Conservation (phyloP, 2,888 invertebrate species). For the Mythimna ferrago region DNA sequence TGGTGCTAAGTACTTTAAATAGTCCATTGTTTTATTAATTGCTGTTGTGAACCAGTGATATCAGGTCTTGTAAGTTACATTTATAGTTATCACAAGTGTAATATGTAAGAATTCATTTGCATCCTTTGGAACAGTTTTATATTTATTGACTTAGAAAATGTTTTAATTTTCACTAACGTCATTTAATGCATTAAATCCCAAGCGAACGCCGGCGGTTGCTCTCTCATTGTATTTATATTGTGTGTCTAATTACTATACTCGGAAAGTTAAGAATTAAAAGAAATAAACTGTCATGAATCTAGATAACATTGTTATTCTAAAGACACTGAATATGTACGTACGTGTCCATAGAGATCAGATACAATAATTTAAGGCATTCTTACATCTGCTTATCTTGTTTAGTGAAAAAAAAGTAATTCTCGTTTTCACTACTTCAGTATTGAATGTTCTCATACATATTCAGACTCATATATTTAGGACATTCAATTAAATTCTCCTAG, state of each 20-base stretch:
- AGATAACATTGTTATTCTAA: neutral
- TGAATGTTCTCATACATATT: neutral
- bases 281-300: neutral
- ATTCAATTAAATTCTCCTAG: neutral
- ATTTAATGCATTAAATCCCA: neutral
- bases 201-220: too few relatives aligned
- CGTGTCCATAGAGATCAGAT: neutral
- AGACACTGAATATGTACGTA: neutral
- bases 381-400: neutral
- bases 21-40: constrained; percentile 32
- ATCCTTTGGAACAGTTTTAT: neutral
- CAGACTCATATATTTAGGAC: neutral
- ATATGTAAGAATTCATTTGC: neutral
- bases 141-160: neutral
- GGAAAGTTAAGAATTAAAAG: neutral
- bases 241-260: too few relatives aligned
- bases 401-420: neutral
- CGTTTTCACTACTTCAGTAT: neutral
- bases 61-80: constrained; percentile 39
- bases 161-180: neutral
- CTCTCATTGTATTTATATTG: too few relatives aligned
- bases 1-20: constrained; percentile 25
- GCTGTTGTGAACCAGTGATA: constrained; percentile 20
- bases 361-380: neutral
- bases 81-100: neutral